Evolutionary conservation across 1,140 invertebrate species (phyloP).

Genomic region (Magallana gigas): DNA sequence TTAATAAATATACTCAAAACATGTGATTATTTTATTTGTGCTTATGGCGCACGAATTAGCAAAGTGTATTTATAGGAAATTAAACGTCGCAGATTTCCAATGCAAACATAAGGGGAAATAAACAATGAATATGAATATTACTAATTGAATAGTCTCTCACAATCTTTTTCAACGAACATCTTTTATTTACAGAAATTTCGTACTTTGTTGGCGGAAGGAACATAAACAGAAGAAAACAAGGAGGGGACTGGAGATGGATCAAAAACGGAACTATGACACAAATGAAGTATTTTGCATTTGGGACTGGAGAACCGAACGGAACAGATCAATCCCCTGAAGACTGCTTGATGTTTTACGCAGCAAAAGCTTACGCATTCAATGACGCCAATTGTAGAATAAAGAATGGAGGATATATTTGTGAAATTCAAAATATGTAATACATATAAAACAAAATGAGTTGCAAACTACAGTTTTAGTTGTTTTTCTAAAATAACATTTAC

Average conservation of each 20-base stretch:
- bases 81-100: no score
- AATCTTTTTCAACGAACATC: no score
- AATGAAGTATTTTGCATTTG: slow-evolving; percentile 28
- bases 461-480: no score
- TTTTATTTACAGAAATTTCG: not conserved
- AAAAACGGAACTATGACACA: not conserved
- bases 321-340: not conserved
- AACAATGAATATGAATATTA: no score
- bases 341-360: not conserved
- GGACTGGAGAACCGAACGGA: not conserved
- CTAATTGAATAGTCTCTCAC: no score
- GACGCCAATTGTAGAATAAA: not conserved
- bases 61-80: no score
- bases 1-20: no score
- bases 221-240: not conserved
- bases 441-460: no score
- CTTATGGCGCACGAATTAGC: no score
- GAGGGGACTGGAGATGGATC: not conserved
- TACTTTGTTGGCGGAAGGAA: not conserved
- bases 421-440: not conserved
- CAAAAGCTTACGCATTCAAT: not conserved
- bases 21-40: no score
- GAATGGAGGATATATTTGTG: not conserved
- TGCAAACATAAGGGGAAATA: no score
- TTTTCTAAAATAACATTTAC: no score